Evolutionary conservation across 2,797 vertebrate genomes (phyloP), one percentile per base, ranked within the genome.

Genomic region (Triplophysa yarkandensis): DNA sequence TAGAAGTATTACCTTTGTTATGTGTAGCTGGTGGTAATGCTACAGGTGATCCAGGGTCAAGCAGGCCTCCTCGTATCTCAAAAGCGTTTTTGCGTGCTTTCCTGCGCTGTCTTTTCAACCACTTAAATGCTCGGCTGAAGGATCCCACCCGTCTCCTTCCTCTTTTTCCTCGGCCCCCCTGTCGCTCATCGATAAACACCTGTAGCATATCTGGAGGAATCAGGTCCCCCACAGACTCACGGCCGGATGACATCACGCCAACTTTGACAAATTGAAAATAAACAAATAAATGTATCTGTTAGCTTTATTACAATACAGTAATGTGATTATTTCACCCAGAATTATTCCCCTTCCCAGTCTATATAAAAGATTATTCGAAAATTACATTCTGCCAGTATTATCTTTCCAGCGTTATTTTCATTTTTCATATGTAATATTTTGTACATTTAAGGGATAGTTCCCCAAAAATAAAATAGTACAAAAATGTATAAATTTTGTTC

Each of bases 91-190:
- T 19, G 0, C 69, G 36, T 7, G 80, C 77, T 89, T 93, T 91
- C 85, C 87, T 90, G 87, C 92, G 92, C 82, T 91, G 93, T 34
- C 93, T 89, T 81, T 95, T 94, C 11, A 97, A 83, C 96, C 95
- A 98, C 85, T 88, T 93, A 80, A 97, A 84, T n/a, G 95, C 95
- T 30, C 94, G 85, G 27, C 94, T 89, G 55, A 98, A 80, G 25
- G 93, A 91, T 55, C 84, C 89, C 1, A 86, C 86, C 61, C 93
- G 92, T 81, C 91, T 91, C 89, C 91, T 92, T 78, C 91, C 94
- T 23, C 83, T 83, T 48, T 80, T 83, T 34, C 86, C 80, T 64
- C 76, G 84, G 67, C 82, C 90, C 70, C 61, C 25, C 57, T 89
- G 85, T 63, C 87, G 90, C 54, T 92, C 90, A 55, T 90, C 87